Evolutionary conservation across 2,888 invertebrate species (phyloP).

Genomic region (Chalcosyrphus nemorum): DNA sequence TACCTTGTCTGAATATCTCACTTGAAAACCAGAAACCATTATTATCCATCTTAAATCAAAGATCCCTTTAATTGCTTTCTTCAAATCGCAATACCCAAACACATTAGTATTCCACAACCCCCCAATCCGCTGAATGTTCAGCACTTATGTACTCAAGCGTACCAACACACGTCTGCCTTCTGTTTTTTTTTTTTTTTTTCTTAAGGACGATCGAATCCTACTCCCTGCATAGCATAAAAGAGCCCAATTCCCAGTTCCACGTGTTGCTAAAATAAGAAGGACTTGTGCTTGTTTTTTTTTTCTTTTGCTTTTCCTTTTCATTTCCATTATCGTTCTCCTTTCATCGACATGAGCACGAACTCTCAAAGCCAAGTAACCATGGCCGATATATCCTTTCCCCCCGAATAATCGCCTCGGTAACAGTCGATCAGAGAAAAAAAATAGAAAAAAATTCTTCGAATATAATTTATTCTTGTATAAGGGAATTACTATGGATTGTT

Average conservation of each 20-base stretch:
- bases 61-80: constrained; percentile 15
- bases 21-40: background rate
- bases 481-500: constrained; percentile 24
- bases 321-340: constrained; percentile 3
- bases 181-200: background rate
- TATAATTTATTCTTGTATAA: constrained; percentile 34
- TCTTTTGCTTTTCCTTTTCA: background rate
- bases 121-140: background rate
- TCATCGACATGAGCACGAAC: constrained; percentile 22
- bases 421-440: constrained; percentile 23
- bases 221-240: background rate
- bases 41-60: constrained; percentile 14
- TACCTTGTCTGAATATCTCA: background rate
- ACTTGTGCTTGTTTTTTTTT: background rate
- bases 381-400: constrained; percentile 6
- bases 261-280: constrained; percentile 43
- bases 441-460: constrained; percentile 17
- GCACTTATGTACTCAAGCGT: background rate
- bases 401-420: constrained; percentile 3
- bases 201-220: constrained; percentile 17
- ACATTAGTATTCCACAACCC: background rate
- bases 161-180: background rate
- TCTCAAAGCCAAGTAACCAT: constrained; percentile 38
- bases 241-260: constrained; percentile 21
- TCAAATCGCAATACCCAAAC: background rate